phyloP scores from a whole-genome alignment of 2,113 vertebrate genomes.

The Chelonoidis abingdonii region DNA sequence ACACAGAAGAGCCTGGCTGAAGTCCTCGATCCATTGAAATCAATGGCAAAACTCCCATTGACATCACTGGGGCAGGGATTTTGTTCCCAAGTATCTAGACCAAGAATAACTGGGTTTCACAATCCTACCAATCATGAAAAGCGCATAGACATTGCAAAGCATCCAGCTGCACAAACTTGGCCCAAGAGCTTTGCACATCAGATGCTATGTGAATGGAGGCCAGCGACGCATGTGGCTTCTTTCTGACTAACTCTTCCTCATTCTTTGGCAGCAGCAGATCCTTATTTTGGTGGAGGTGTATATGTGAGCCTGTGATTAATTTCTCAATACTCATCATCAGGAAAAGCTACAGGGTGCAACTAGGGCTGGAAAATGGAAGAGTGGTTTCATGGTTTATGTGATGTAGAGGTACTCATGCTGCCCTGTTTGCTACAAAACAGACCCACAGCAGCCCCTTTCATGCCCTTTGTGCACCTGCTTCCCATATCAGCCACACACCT shows the following conservation, averaged over 20 bases:
- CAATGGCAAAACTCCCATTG: not conserved
- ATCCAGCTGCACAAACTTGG: not conserved
- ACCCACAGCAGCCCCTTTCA: too few relatives aligned
- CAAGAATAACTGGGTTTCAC: not conserved
- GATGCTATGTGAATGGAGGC: not conserved
- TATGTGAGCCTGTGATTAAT: not conserved
- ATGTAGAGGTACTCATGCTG: not conserved
- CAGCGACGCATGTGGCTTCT: rapidly evolving
- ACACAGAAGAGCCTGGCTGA: not conserved
- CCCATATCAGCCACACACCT: not conserved
- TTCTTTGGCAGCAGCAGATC: not conserved
- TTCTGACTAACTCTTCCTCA: not conserved
- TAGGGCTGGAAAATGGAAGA: not conserved
- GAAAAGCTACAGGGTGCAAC: not conserved
- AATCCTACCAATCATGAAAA: not conserved
- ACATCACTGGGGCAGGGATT: not conserved
- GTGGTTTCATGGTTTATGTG: not conserved
- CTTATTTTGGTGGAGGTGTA: not conserved
- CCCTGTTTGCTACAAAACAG: not conserved
- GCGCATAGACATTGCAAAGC: not conserved
- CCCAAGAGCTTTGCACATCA: not conserved
- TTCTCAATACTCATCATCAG: rapidly evolving
- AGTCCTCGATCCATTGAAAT: not conserved
- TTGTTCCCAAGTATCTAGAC: not conserved
- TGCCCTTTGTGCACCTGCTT: not conserved